Evolutionary conservation across 2,888 invertebrate genomes (phyloP), one percentile per base, ranked within the genome.

Genomic region (Lagria hirta): DNA sequence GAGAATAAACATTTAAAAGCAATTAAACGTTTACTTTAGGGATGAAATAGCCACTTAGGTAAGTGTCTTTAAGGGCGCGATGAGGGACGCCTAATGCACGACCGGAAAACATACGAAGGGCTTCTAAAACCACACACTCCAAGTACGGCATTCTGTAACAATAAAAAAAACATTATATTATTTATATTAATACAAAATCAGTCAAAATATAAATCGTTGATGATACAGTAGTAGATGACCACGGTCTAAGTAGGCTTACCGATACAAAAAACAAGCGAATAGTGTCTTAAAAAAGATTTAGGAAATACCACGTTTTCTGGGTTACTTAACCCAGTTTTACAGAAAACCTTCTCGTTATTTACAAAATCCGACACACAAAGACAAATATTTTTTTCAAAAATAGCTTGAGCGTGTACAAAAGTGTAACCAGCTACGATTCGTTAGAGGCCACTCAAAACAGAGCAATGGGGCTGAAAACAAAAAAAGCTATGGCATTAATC

Each of bases 11-110:
- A 29, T 15, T n/a, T 23, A 10, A 36, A 15, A 13, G 6, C 24
- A 20, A 6, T n/a, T 12, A n/a, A 10, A 23, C 24, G 30, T 49
- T 66, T 72, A 86, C 88, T 77, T 89, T 85, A 8, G 89, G 89
- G 62, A 90, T 84, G 40, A 74, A 72, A 63, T 84, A 84, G 29
- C 88, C 90, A 57, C 80, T 76, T 1, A 91, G 71, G 0, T 73
- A 75, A 0, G 89, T 88, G 50, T 89, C 82, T 50, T 75, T 78
- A 4, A 87, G 55, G 1, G 90, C 87, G 30, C 90, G 77, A 66
- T 90, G 90, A 0, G 90, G 89, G 2, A 91, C 80, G 5, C 85
- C 84, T 62, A 89, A 83, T 0, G 85, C 84, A 49, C 86, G 74
- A 0, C 85, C 85, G 79, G 85, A 84, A 63, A 91, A 90, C 73